Evolutionary conservation across 2,888 invertebrate genomes (phyloP).

Genomic region (Cotesia congregata): DNA sequence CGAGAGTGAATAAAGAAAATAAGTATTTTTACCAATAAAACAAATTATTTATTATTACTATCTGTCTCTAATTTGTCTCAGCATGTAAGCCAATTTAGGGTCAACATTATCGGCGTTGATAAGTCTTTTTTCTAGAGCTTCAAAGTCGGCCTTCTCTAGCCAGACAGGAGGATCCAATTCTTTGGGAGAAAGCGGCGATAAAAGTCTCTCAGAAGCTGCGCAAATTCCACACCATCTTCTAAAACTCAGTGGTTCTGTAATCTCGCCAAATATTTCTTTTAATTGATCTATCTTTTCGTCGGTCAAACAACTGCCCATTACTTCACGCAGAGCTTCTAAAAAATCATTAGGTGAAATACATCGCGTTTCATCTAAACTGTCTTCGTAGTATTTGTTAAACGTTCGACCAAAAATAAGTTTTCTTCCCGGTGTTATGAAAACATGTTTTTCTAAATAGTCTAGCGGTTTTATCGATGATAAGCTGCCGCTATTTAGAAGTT

Average conservation of each 20-base stretch:
- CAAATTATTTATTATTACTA: conserved; percentile 32
- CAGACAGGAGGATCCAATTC: conserved; percentile 76
- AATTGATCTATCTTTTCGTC: conserved; percentile 72
- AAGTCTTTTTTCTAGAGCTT: conserved; percentile 59
- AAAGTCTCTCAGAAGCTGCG: conserved; percentile 81
- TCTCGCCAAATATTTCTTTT: conserved; percentile 70
- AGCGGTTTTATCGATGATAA: conserved; percentile 77
- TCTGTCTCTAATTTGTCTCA: conserved; percentile 58
- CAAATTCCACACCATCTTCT: conserved; percentile 85
- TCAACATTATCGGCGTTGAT: conserved; percentile 44
- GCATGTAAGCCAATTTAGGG: conserved; percentile 53
- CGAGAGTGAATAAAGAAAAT: conserved; percentile 3
- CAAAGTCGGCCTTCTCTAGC: conserved; percentile 64
- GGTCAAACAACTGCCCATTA: conserved; percentile 78
- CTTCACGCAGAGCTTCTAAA: conserved; percentile 69
- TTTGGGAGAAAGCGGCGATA: conserved; percentile 74
- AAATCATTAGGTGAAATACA: conserved; percentile 53
- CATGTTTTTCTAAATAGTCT: conserved; percentile 79
- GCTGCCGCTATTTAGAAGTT: conserved; percentile 78
- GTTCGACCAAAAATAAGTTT: conserved; percentile 60
- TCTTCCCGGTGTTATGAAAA: conserved; percentile 65
- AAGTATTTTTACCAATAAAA: conserved; percentile 9
- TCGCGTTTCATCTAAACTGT: conserved; percentile 56
- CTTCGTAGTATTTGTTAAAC: conserved; percentile 59
- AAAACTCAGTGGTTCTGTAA: conserved; percentile 75